Base-by-base conservation (phyloP, 2,113 vertebrate species). In the Solea senegalensis region DNA sequence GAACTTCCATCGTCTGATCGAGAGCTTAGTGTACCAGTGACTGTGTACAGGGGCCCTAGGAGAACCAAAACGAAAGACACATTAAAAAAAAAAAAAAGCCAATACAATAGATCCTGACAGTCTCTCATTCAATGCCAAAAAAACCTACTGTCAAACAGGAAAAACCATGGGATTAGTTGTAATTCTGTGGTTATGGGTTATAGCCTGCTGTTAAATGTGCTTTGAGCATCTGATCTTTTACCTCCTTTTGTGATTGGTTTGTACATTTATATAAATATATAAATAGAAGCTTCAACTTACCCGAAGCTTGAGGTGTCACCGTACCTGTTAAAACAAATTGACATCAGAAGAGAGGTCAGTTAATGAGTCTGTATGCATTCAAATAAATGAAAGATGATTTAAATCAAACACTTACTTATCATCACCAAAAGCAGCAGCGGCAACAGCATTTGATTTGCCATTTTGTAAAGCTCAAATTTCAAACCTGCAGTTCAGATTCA, bases 31-130 rank as follows among this genome's bases (percentile, higher is more conserved):
- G 27, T 69, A 28, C 72, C 66, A 55, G 0, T 0, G 10, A 59
- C 34, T 28, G 69, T 50, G 43, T 91, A 91, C 3, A 91, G 79
- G 3, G 21, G 39, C 14, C 14, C 90, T 90, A 28, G 1, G 52
- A 63, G 41, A 9, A 70, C 53, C 45, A 48, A 34, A 34, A 34
- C 3, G 2, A 34, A 34, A 34, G 34, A 2, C 34, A 34, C 34
- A 34, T 34, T 10, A 48, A 9, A 48, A 4, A 48, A 1, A 43
- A 7, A 43, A n/a, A n/a, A n/a, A n/a, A n/a, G 5, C 34, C 34
- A 34, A 6, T 34, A 34, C 34, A 34, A 34, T 6, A 3, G 34
- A 34, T 34, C 34, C 34, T 34, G 34, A 34, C 34, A 34, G 1
- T 6, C 34, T 34, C 34, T 34, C 34, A 34, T 6, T 34, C 21